phyloP scores from a whole-genome alignment of 2,888 invertebrate species.

The Beris chalybata region DNA sequence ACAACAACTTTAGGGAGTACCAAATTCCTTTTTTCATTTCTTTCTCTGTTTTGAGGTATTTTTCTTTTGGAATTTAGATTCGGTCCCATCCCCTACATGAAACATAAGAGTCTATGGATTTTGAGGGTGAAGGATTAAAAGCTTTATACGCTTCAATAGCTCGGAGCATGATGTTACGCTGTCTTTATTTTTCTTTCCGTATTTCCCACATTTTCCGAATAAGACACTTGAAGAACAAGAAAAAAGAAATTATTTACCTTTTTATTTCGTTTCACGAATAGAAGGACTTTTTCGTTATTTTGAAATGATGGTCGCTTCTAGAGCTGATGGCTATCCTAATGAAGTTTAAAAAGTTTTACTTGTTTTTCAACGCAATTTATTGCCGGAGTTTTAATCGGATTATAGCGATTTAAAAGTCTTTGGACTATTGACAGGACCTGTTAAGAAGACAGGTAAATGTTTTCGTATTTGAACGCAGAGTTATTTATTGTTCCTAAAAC shows the following conservation, averaged over 20 bases:
- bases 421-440: no score
- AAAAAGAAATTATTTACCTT: slow-evolving; percentile 19
- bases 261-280: slow-evolving; percentile 7
- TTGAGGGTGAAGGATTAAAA: slow-evolving; percentile 14
- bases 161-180: background rate
- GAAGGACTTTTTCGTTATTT: slow-evolving; percentile 1
- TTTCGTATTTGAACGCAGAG: no score
- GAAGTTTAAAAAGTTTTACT: slow-evolving; percentile 16
- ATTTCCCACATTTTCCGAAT: slow-evolving; percentile 4
- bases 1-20: background rate
- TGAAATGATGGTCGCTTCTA: slow-evolving; percentile 6
- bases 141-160: slow-evolving; percentile 10
- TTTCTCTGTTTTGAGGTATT: background rate
- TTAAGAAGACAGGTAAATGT: no score
- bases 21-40: background rate
- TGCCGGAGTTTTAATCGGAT: no score
- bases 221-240: slow-evolving; percentile 3
- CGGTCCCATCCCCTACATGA: background rate
- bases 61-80: background rate
- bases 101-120: background rate
- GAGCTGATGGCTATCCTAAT: slow-evolving; percentile 19
- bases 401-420: no score
- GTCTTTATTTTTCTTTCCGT: background rate
- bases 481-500: no score
- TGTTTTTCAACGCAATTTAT: slow-evolving; percentile 7